Percentiles rank a stretch among this genome's conserved stretches.
Conservation (phyloP, 2,797 vertebrate genomes). For the Pipistrellus pipistrellus region DNA sequence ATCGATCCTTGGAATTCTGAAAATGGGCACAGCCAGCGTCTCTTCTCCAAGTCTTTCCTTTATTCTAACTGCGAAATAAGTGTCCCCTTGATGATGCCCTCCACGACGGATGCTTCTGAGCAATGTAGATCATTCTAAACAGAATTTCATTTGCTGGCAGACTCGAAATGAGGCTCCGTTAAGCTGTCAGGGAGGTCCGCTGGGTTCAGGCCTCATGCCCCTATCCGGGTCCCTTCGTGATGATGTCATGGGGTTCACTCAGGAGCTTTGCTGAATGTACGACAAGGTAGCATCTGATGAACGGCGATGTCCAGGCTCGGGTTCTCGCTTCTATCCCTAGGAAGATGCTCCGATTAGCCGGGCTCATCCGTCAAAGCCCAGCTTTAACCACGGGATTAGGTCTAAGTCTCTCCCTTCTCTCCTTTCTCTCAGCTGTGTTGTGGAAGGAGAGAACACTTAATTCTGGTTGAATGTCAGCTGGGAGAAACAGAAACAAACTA, state of each 20-base stretch:
- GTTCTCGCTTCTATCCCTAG: background rate
- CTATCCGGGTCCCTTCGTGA: background rate
- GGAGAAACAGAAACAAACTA: slow-evolving; percentile 72
- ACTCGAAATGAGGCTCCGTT: slow-evolving; percentile 46
- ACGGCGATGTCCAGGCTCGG: background rate
- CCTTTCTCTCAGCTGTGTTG: slow-evolving; percentile 47
- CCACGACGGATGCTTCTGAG: slow-evolving; percentile 42
- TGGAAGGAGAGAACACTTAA: slow-evolving; percentile 72
- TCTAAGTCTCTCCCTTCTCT: slow-evolving; percentile 22
- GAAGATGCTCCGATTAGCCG: background rate
- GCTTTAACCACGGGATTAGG: slow-evolving; percentile 39
- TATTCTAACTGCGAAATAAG: slow-evolving; percentile 18
- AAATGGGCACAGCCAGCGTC: background rate
- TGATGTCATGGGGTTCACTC: background rate
- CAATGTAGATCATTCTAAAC: slow-evolving; percentile 41
- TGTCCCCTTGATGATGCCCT: slow-evolving; percentile 34
- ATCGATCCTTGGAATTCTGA: background rate
- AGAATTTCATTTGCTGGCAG: slow-evolving; percentile 10
- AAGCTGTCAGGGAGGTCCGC: background rate
- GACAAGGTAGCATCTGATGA: background rate
- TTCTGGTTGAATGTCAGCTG: slow-evolving; percentile 77
- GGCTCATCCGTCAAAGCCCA: background rate
- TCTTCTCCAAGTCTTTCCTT: slow-evolving; percentile 34
- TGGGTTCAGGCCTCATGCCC: background rate
- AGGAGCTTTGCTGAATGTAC: background rate